Percentiles rank a stretch among this genome's conserved stretches.
These are phyloP conservation scores for Cryptocephalus moraei DNA, from an alignment of 2,888 invertebrate genomes.

Conservation along the genomic window DNA sequence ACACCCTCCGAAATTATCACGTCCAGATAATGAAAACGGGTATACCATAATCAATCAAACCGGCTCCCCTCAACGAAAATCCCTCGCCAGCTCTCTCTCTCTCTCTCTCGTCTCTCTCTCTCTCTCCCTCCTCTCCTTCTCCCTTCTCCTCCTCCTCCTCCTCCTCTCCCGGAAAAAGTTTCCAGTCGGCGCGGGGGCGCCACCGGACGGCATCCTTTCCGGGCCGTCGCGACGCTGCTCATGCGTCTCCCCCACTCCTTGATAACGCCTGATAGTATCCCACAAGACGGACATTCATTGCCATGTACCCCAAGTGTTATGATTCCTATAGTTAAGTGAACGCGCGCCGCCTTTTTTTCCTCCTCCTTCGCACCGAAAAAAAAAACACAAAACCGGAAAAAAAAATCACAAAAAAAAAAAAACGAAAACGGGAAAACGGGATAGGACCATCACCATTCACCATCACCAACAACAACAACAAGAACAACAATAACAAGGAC, in stretches of 20 bases:
- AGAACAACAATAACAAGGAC: too few relatives aligned
- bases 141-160: background rate
- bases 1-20: conserved; percentile 6
- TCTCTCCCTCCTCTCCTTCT: background rate
- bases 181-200: conserved; percentile 27
- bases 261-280: conserved; percentile 40
- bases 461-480: too few relatives aligned
- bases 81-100: background rate
- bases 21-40: background rate
- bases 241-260: conserved; percentile 39
- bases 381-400: conserved; percentile 31
- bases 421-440: conserved; percentile 26
- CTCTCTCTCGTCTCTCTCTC: background rate
- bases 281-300: conserved; percentile 41
- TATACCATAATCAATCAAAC: background rate
- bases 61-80: conserved; percentile 1
- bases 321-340: conserved; percentile 38
- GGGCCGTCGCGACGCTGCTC: conserved; percentile 39
- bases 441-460: too few relatives aligned
- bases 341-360: conserved; percentile 27
- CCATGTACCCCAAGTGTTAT: conserved; percentile 42
- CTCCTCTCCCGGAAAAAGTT: background rate
- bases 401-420: conserved; percentile 20
- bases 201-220: conserved; percentile 37
- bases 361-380: conserved; percentile 34